phyloP scores from a whole-genome alignment of 2,888 invertebrate genomes.

The Peribatodes rhomboidaria region DNA sequence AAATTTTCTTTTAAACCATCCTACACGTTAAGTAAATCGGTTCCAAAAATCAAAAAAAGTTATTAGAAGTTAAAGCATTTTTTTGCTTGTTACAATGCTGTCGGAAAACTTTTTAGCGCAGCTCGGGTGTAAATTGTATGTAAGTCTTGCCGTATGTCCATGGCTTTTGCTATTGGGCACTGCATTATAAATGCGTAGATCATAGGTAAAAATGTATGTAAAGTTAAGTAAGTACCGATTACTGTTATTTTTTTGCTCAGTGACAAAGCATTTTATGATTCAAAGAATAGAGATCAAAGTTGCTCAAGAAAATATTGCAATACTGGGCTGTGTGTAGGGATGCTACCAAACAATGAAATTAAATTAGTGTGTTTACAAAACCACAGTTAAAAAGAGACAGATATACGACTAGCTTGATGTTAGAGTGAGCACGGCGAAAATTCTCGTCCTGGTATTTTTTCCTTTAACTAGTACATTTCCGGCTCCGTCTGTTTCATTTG shows the following conservation, averaged over 20 bases:
- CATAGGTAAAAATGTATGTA: neutral
- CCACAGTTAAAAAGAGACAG: neutral
- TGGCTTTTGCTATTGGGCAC: conserved; percentile 5
- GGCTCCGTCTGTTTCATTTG: no score
- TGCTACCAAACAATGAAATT: neutral
- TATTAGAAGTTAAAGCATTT: no score
- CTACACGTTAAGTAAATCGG: no score
- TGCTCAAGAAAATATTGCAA: conserved; percentile 1
- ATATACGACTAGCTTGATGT: neutral
- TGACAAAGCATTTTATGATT: neutral
- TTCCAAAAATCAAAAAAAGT: no score
- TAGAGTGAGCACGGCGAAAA: neutral
- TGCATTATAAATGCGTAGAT: conserved; percentile 9
- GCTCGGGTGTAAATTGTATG: no score
- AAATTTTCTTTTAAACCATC: no score
- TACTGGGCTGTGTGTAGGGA: neutral
- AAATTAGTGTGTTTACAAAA: neutral
- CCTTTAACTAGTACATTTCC: no score
- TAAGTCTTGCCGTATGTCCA: conserved; percentile 4
- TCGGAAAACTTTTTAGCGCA: no score
- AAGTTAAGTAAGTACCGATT: neutral
- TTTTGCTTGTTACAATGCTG: no score
- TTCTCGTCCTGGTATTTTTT: no score
- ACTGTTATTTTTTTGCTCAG: neutral
- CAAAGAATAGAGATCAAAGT: conserved; percentile 8